Percentiles rank a stretch among this genome's conserved stretches.
Conservation (phyloP, 2,113 vertebrate species). For the Oryzias javanicus region DNA sequence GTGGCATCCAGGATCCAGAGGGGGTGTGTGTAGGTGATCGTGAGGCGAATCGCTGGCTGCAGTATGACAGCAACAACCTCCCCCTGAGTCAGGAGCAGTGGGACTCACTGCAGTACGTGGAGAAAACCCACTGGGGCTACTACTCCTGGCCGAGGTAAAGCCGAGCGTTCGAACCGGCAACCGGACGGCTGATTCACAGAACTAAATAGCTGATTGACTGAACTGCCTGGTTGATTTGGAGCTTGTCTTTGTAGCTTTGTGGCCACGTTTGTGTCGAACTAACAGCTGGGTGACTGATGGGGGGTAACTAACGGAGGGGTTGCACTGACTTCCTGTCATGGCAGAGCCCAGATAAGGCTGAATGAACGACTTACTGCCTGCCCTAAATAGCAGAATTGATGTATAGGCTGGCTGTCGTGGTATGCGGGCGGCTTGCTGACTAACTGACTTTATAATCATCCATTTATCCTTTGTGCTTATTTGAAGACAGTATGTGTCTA, state of each 20-base stretch:
- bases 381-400: conserved; percentile 67
- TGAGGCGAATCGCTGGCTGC: conserved; percentile 89
- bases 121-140: conserved; percentile 97
- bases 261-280: conserved; percentile 37
- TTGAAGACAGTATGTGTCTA: conserved; percentile 51
- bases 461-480: conserved; percentile 66
- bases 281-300: conserved; percentile 43
- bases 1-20: conserved; percentile 77
- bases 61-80: conserved; percentile 85
- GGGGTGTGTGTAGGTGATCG: conserved; percentile 85
- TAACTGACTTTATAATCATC: conserved; percentile 73
- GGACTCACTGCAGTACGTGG: conserved; percentile 86
- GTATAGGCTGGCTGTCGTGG: conserved; percentile 46
- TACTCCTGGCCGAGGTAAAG: conserved; percentile 89
- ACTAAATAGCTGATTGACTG: conserved; percentile 46
- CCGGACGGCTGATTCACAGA: conserved; percentile 41
- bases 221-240: conserved; percentile 42
- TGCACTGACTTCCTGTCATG: conserved; percentile 56
- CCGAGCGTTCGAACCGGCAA: conserved; percentile 13
- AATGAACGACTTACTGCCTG: conserved; percentile 61
- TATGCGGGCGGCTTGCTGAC: conserved; percentile 59
- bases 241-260: conserved; percentile 31
- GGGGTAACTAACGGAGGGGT: conserved; percentile 36
- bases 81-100: conserved; percentile 86
- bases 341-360: conserved; percentile 62